Conservation (phyloP, 2,797 vertebrate genomes). For the Sebastes minor region DNA sequence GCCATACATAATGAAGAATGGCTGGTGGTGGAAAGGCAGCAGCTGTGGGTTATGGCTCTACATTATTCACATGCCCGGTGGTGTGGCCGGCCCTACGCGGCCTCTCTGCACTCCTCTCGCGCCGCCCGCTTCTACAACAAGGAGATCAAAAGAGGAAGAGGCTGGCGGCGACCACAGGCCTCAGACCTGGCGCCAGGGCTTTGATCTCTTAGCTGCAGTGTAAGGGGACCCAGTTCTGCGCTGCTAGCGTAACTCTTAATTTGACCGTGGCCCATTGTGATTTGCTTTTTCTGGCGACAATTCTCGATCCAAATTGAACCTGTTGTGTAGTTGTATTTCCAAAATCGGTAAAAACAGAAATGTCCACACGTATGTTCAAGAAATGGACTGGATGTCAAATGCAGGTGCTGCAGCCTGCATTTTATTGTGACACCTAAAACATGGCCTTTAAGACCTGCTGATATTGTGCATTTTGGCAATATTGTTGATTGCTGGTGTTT, state of each 20-base stretch:
- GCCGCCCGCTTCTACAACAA: conserved; percentile 40
- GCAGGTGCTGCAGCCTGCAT: background rate
- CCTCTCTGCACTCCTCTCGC: conserved; percentile 36
- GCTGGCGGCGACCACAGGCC: conserved; percentile 56
- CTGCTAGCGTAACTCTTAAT: conserved; percentile 30
- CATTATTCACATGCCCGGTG: conserved; percentile 75
- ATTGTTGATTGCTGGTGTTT: conserved; percentile 6
- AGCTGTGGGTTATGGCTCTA: conserved; percentile 67
- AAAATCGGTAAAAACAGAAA: conserved; percentile 21
- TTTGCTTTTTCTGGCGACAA: background rate
- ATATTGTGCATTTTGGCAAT: background rate
- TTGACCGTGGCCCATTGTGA: conserved; percentile 23
- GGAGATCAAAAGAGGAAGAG: conserved; percentile 69
- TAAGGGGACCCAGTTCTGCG: conserved; percentile 31
- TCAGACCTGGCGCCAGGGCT: conserved; percentile 60
- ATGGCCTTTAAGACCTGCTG: background rate
- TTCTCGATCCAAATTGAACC: background rate
- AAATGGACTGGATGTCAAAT: background rate
- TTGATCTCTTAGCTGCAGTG: conserved; percentile 64
- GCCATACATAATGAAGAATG: conserved; percentile 73
- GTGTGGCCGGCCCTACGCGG: conserved; percentile 51
- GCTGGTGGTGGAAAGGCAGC: conserved; percentile 49
- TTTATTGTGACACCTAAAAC: background rate
- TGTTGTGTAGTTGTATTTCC: background rate
- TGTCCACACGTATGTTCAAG: background rate